Evolutionary conservation across 1,140 invertebrate species (phyloP).

Genomic region (Helicoverpa armigera): DNA sequence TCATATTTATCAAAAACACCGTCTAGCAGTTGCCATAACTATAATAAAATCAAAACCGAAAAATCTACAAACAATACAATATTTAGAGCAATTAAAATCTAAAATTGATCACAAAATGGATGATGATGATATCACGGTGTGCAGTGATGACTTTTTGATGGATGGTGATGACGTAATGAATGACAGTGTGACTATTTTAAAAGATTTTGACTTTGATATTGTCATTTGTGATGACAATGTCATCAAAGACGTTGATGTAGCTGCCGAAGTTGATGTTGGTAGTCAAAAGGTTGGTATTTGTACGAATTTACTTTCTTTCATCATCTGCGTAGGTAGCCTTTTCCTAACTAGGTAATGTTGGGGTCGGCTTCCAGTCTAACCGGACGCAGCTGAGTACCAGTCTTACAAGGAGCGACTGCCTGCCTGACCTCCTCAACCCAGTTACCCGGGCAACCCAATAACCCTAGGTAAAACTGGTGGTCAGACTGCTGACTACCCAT

Average conservation of each 20-base stretch:
- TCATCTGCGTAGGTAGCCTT: too few species aligned
- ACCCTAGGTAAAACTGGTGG: too few species aligned
- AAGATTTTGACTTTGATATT: slow-evolving; percentile 13
- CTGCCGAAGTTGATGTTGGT: slow-evolving; percentile 5
- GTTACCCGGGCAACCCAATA: too few species aligned
- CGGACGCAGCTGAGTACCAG: too few species aligned
- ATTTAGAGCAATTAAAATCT: slow-evolving; percentile 62
- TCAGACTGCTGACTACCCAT: too few species aligned
- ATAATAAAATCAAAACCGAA: slow-evolving; percentile 65
- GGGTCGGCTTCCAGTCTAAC: too few species aligned
- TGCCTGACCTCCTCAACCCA: too few species aligned
- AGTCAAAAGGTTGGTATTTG: background rate
- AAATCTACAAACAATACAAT: slow-evolving; percentile 55
- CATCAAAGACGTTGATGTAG: background rate
- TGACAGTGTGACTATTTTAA: slow-evolving; percentile 59
- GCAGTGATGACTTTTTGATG: slow-evolving; percentile 67
- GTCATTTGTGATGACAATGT: background rate
- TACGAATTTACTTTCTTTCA: background rate
- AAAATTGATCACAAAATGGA: slow-evolving; percentile 55
- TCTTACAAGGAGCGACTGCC: too few species aligned
- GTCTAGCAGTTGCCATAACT: slow-evolving; percentile 62
- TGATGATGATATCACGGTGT: slow-evolving; percentile 54
- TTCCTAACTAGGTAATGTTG: too few species aligned
- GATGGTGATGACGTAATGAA: slow-evolving; percentile 53
- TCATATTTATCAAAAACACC: slow-evolving; percentile 65